Conservation (phyloP, 2,888 invertebrate genomes). For the Neocrepidodera transversa region DNA sequence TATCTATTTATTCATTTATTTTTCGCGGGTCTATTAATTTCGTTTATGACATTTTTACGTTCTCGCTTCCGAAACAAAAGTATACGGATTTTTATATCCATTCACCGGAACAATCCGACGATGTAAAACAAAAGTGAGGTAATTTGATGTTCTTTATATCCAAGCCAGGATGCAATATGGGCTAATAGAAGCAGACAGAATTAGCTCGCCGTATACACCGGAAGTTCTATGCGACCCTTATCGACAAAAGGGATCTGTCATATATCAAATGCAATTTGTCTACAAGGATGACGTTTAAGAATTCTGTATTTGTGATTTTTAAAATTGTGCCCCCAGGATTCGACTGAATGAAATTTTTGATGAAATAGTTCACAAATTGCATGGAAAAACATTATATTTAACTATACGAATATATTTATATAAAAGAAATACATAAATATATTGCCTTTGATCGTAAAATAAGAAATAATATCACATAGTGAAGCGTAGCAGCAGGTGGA, state of each 20-base stretch:
- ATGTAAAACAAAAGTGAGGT: conserved; percentile 23
- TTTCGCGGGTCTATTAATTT: too few relatives aligned
- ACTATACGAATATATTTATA: too few relatives aligned
- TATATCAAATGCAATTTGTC: neutral
- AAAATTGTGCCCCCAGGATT: too few relatives aligned
- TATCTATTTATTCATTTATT: too few relatives aligned
- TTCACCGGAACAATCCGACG: conserved; percentile 18
- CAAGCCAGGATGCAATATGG: conserved; percentile 5
- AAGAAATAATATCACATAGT: too few relatives aligned
- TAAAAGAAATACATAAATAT: too few relatives aligned
- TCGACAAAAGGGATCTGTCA: neutral
- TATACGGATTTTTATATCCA: conserved; percentile 15
- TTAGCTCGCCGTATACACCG: neutral
- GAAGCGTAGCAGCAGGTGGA: too few relatives aligned
- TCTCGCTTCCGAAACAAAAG: conserved; percentile 4
- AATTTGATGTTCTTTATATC: conserved; percentile 23
- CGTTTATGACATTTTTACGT: conserved; percentile 2
- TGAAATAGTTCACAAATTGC: too few relatives aligned
- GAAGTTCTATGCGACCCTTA: neutral
- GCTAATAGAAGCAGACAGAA: neutral
- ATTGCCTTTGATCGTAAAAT: too few relatives aligned
- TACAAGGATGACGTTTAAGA: neutral
- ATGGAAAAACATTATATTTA: too few relatives aligned
- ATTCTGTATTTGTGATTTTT: neutral
- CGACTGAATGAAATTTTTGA: too few relatives aligned